Percentiles rank a stretch among this genome's conserved stretches.
phyloP scores from a whole-genome alignment of 1,140 invertebrate genomes.

The Pseudomyrmex cubaensis region DNA sequence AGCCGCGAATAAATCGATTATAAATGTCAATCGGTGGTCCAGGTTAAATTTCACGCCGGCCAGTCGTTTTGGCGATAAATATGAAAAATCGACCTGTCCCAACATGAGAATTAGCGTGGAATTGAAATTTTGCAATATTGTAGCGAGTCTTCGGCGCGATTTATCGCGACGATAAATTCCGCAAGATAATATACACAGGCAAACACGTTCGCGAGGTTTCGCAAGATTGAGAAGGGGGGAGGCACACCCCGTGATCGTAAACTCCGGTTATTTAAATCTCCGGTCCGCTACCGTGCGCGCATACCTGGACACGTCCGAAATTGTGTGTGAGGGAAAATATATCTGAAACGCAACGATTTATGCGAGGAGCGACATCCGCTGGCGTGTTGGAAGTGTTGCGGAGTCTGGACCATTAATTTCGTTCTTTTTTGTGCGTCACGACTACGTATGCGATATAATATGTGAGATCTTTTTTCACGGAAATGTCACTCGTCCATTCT shows the following conservation, averaged over 20 bases:
- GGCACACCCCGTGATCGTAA: conserved; percentile 39
- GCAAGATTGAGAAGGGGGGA: not conserved
- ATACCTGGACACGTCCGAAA: conserved; percentile 44
- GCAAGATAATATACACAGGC: conserved; percentile 38
- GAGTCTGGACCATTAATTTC: conserved; percentile 38
- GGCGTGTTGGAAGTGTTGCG: conserved; percentile 23
- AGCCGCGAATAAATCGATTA: conserved; percentile 46
- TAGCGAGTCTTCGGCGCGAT: conserved; percentile 5
- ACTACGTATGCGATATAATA: conserved; percentile 37
- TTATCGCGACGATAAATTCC: conserved; percentile 48
- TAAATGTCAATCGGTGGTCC: conserved; percentile 37
- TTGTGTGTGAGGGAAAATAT: conserved; percentile 29
- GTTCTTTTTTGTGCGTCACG: not conserved
- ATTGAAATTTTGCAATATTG: conserved; percentile 38
- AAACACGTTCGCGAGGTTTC: not conserved
- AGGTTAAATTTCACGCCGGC: not conserved
- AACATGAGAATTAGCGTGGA: conserved; percentile 12
- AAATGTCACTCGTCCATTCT: conserved; percentile 7
- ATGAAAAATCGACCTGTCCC: conserved; percentile 31
- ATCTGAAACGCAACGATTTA: conserved; percentile 45
- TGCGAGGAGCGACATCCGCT: conserved; percentile 24
- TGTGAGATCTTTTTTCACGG: not conserved
- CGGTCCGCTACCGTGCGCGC: conserved; percentile 46
- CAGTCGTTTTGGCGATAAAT: conserved; percentile 4
- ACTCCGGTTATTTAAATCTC: conserved; percentile 51